Conservation (phyloP, 2,797 vertebrate genomes). For the Phoeniculus purpureus region DNA sequence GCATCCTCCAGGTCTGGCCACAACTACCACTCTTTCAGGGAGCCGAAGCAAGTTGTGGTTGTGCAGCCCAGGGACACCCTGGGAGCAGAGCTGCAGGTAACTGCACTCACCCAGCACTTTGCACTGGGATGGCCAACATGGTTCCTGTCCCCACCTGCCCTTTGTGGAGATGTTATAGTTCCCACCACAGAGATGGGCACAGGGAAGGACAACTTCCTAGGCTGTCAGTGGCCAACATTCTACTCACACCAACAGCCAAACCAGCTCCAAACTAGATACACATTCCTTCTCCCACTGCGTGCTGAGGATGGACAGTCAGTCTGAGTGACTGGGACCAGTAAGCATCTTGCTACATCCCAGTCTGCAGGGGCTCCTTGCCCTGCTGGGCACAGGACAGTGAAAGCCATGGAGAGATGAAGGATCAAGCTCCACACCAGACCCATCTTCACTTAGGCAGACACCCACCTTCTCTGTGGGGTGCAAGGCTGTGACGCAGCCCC, state of each 20-base stretch:
- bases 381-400: not conserved
- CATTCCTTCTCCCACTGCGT: not conserved
- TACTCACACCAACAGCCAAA: not conserved
- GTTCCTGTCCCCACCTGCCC: not conserved
- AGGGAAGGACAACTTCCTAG: not conserved
- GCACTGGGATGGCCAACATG: rapidly evolving
- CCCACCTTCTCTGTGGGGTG: no score
- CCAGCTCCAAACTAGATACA: not conserved
- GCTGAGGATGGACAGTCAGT: not conserved
- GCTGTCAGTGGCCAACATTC: not conserved
- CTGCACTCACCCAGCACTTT: rapidly evolving
- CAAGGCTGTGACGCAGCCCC: not conserved
- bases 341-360: not conserved
- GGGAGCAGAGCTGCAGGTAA: not conserved
- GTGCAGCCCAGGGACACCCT: not conserved
- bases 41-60: not conserved
- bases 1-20: not conserved
- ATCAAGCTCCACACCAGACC: not conserved
- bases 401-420: not conserved
- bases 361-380: not conserved
- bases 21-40: not conserved
- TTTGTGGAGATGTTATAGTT: not conserved
- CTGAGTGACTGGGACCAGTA: not conserved
- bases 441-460: not conserved
- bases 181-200: not conserved